A percentile compares a stretch with the other conserved stretches of the same genome.
Evolutionary conservation across 64 coral and sea anemone genomes (phyloP).

Genomic region (Pocillopora damicornis): DNA sequence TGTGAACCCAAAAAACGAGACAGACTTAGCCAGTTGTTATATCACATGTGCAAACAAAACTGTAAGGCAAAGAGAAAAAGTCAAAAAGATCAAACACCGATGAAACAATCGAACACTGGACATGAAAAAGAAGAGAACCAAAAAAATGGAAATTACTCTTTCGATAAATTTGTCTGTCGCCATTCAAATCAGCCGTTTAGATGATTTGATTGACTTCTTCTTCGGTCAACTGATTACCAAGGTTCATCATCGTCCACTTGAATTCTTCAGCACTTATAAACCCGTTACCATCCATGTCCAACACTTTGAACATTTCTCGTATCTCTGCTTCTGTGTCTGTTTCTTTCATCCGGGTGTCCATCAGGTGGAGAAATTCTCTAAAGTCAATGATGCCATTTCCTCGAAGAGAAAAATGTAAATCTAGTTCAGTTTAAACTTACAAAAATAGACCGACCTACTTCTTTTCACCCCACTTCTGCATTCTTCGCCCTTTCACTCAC

Average conservation of each 20-base stretch:
- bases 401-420: not conserved
- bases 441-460: not conserved
- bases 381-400: constrained; percentile 33
- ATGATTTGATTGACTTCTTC: constrained; percentile 31
- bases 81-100: too few species aligned
- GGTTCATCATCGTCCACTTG: constrained; percentile 41
- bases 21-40: too few species aligned
- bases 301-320: constrained; percentile 34
- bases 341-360: constrained; percentile 31
- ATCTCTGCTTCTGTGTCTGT: constrained; percentile 33
- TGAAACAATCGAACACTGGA: too few species aligned
- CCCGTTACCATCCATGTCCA: constrained; percentile 38
- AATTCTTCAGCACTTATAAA: constrained; percentile 29
- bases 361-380: constrained; percentile 32
- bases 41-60: too few species aligned
- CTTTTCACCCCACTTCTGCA: too few species aligned
- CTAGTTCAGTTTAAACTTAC: not conserved
- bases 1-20: too few species aligned
- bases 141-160: not conserved
- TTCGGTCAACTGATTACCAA: constrained; percentile 29
- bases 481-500: too few species aligned
- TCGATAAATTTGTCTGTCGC: constrained; percentile 30
- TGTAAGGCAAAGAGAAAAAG: too few species aligned
- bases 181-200: constrained; percentile 27
- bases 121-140: too few species aligned